phyloP scores from a whole-genome alignment of 2,888 invertebrate genomes.

The Blastobasis lacticolella region DNA sequence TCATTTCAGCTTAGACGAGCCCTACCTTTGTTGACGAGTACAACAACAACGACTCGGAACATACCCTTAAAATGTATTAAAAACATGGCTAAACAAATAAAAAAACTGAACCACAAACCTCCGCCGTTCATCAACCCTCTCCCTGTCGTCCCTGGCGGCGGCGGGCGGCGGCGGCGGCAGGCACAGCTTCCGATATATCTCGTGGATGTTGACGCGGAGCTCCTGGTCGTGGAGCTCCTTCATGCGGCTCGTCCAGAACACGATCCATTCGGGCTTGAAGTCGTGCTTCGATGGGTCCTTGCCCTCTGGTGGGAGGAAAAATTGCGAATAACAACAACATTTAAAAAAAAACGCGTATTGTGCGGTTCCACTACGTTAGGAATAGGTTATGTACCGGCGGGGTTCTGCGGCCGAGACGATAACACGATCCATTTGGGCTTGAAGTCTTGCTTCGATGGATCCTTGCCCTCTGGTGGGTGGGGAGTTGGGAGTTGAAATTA shows the following conservation, averaged over 20 bases:
- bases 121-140: conserved; percentile 2
- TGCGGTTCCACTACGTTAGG: too few species aligned
- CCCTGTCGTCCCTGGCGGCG: conserved; percentile 3
- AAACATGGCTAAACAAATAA: too few species aligned
- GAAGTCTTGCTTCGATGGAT: conserved; percentile 87
- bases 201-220: conserved; percentile 77
- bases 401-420: conserved; percentile 88
- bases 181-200: conserved; percentile 77
- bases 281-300: conserved; percentile 87
- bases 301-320: conserved; percentile 64
- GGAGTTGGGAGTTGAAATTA: too few species aligned
- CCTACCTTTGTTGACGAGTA: too few species aligned
- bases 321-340: background rate
- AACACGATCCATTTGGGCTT: conserved; percentile 92
- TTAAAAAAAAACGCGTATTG: too few species aligned
- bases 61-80: too few species aligned
- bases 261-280: conserved; percentile 92
- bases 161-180: conserved; percentile 39
- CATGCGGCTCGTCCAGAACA: conserved; percentile 88
- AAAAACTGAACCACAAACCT: too few species aligned
- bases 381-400: too few species aligned
- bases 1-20: too few species aligned
- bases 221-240: conserved; percentile 83
- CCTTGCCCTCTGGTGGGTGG: conserved; percentile 74
- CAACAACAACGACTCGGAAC: too few species aligned